Conservation (phyloP, 2,888 invertebrate genomes). For the Mamestra brassicae region DNA sequence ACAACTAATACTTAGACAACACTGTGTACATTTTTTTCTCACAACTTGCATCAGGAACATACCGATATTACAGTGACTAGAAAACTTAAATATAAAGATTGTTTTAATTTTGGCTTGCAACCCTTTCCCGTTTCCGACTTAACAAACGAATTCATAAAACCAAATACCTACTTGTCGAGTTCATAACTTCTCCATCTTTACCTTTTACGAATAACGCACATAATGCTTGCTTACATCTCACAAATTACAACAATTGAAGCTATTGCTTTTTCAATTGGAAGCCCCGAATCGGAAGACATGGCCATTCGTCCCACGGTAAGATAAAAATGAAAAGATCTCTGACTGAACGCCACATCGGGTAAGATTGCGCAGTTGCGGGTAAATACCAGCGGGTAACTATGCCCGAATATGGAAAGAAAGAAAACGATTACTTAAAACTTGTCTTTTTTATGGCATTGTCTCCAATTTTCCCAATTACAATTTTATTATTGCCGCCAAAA, state of each 20-base stretch:
- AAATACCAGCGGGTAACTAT: not conserved
- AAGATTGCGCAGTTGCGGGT: not conserved
- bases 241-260: conserved; percentile 30
- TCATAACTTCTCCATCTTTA: not conserved
- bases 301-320: conserved; percentile 5
- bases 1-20: conserved; percentile 37
- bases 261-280: conserved; percentile 53
- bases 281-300: conserved; percentile 50
- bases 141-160: not conserved
- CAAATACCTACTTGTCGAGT: not conserved
- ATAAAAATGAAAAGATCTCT: not conserved
- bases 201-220: conserved; percentile 2
- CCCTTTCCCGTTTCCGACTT: not conserved
- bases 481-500: conserved; percentile 49
- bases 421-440: not conserved
- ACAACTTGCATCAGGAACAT: conserved; percentile 80
- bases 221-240: conserved; percentile 7
- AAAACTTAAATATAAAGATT: conserved; percentile 59
- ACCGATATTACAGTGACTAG: conserved; percentile 73
- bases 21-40: conserved; percentile 63
- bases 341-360: not conserved
- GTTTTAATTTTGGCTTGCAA: conserved; percentile 61
- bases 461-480: conserved; percentile 9
- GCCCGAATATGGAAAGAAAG: not conserved
- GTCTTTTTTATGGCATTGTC: conserved; percentile 6